phyloP scores from a whole-genome alignment of 2,113 vertebrate genomes.

The Grammomys dolichurus region DNA sequence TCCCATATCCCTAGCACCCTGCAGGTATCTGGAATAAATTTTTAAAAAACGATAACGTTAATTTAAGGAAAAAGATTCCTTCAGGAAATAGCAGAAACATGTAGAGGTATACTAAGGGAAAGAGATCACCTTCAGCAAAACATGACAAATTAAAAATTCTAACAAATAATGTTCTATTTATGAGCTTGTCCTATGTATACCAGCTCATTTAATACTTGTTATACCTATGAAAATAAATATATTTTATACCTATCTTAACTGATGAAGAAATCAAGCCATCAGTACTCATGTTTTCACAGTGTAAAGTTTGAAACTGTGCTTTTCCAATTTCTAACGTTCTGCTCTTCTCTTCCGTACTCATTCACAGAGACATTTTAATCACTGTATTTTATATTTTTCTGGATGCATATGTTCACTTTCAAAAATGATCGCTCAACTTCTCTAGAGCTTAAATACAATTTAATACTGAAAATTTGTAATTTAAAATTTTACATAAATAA shows the following conservation, averaged over 20 bases:
- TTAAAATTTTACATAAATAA: slow-evolving; percentile 44
- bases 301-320: neutral
- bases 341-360: neutral
- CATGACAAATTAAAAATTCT: slow-evolving; percentile 14
- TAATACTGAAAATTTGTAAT: slow-evolving; percentile 46
- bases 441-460: slow-evolving; percentile 18
- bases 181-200: neutral
- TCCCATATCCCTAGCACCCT: neutral
- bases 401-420: neutral
- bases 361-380: neutral
- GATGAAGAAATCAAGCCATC: neutral
- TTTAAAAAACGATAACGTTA: neutral
- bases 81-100: slow-evolving; percentile 44
- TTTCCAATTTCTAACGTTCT: neutral
- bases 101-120: neutral
- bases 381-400: neutral
- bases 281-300: neutral
- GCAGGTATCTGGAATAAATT: neutral
- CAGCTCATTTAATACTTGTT: neutral
- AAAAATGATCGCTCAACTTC: neutral
- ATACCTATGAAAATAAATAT: neutral
- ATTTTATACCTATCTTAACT: neutral
- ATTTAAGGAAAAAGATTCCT: neutral
- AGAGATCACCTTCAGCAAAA: neutral
- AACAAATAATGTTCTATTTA: neutral